phyloP scores from a whole-genome alignment of 2,888 invertebrate genomes.

The Meloe dianella region DNA sequence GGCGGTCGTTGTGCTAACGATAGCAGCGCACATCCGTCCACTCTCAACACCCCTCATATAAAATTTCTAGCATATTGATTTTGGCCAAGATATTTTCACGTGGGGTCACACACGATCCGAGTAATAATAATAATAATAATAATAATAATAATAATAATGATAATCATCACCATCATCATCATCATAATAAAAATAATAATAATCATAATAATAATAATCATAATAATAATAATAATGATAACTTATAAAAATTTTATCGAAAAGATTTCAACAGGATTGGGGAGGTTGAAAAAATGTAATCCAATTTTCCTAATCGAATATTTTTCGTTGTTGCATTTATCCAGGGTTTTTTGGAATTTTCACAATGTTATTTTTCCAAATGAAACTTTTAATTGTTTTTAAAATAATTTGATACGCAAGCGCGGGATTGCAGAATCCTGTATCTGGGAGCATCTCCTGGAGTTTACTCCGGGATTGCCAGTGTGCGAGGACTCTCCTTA shows the following conservation, averaged over 20 bases:
- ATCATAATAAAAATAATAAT: too few relatives aligned
- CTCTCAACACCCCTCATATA: background rate
- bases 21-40: background rate
- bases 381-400: too few relatives aligned
- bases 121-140: background rate
- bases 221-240: too few relatives aligned
- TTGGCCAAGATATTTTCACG: background rate
- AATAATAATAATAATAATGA: background rate
- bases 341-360: too few relatives aligned
- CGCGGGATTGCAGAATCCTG: conserved; percentile 50
- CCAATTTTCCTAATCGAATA: too few relatives aligned
- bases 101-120: background rate
- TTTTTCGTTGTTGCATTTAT: too few relatives aligned
- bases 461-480: conserved; percentile 48
- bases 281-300: too few relatives aligned
- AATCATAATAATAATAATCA: too few relatives aligned
- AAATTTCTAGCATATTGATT: background rate
- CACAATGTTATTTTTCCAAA: too few relatives aligned
- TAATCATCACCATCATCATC: too few relatives aligned
- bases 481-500: conserved; percentile 45
- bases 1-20: background rate
- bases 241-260: too few relatives aligned
- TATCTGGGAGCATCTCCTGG: conserved; percentile 51
- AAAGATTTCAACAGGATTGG: too few relatives aligned
- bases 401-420: conserved; percentile 38